Percentiles rank a stretch among this genome's conserved stretches.
Conservation (phyloP, 2,113 vertebrate species). For the Hippolais icterina region DNA sequence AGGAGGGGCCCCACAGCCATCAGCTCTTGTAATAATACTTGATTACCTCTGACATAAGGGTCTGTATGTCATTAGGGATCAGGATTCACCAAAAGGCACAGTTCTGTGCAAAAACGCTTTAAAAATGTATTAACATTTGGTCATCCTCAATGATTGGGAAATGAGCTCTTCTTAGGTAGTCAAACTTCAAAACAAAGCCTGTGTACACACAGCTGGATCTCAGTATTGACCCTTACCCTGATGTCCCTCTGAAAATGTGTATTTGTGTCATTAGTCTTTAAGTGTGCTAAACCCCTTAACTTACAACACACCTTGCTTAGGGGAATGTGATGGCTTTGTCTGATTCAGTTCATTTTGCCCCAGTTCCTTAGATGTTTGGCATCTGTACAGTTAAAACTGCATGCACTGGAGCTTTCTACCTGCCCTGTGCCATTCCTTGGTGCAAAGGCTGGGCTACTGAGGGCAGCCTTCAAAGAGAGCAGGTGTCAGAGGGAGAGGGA, state of each 20-base stretch:
- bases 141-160: neutral
- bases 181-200: neutral
- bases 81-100: neutral
- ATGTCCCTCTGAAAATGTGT: neutral
- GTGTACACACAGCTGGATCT: neutral
- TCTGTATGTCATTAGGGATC: slow-evolving; percentile 16
- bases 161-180: neutral
- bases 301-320: neutral
- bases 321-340: neutral
- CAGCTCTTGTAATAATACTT: slow-evolving; percentile 43
- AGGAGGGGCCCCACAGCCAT: slow-evolving; percentile 45
- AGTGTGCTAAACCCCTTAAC: neutral
- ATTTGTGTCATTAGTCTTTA: neutral
- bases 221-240: neutral
- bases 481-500: neutral
- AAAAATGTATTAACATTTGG: neutral
- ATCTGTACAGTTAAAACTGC: neutral
- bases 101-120: neutral
- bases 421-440: neutral
- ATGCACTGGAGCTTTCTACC: neutral
- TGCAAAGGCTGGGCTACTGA: neutral
- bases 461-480: neutral
- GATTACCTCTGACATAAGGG: slow-evolving; percentile 42
- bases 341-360: neutral
- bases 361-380: neutral